A percentile compares a stretch with the other conserved stretches of the same genome.
These are phyloP conservation scores for Blastobasis adustella DNA, from an alignment of 2,888 invertebrate species.

Conservation along the genomic window DNA sequence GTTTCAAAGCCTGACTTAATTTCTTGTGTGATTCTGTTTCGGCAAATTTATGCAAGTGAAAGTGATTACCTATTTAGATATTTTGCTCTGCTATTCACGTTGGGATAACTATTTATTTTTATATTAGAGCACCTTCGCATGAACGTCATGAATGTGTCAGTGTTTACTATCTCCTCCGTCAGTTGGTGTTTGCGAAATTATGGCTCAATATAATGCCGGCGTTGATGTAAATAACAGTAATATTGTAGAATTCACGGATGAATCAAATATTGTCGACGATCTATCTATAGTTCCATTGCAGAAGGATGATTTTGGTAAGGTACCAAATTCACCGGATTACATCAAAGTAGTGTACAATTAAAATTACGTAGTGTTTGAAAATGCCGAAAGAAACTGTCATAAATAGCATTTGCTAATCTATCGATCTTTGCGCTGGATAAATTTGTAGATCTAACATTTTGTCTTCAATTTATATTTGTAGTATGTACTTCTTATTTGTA, in stretches of 20 bases:
- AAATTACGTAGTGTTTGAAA: no score
- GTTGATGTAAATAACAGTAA: constrained; percentile 35
- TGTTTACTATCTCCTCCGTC: constrained; percentile 31
- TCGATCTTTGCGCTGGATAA: constrained; percentile 5
- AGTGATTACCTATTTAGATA: background rate
- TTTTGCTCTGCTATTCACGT: background rate
- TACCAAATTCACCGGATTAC: no score
- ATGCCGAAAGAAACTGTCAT: no score
- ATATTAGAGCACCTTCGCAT: background rate
- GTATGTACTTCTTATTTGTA: background rate
- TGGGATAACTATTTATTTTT: no score
- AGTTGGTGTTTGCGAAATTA: constrained; percentile 39
- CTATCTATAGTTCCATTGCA: constrained; percentile 90
- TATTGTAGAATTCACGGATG: constrained; percentile 32
- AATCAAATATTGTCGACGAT: constrained; percentile 69
- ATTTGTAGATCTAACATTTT: background rate
- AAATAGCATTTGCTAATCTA: no score
- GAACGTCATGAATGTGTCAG: constrained; percentile 51
- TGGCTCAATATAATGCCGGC: constrained; percentile 54
- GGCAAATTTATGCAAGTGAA: background rate
- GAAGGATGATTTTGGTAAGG: constrained; percentile 91
- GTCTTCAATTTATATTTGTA: background rate
- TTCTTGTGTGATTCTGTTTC: no score
- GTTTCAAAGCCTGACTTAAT: no score
- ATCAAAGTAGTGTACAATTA: no score